Evolutionary conservation across 2,888 invertebrate species (phyloP).

Genomic region (Chirona hameri): DNA sequence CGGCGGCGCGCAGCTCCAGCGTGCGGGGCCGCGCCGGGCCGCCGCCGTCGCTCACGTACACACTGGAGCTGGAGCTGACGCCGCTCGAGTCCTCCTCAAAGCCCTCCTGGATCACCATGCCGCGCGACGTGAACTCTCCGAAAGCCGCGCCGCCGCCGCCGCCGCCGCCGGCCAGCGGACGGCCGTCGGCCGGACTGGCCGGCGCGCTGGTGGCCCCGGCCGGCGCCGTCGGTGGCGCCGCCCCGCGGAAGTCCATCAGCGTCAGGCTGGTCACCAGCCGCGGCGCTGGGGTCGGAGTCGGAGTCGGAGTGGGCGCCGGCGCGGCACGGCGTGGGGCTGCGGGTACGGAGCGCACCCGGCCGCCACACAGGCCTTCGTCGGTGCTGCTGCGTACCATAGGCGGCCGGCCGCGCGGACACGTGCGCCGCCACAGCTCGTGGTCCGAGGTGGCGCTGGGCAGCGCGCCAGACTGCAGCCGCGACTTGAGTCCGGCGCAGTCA

Average conservation of each 20-base stretch:
- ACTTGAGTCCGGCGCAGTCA: conserved; percentile 10
- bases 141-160: neutral
- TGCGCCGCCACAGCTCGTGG: conserved; percentile 9
- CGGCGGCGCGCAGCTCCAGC: neutral
- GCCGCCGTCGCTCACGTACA: conserved; percentile 24
- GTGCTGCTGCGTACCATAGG: conserved; percentile 4
- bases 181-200: conserved; percentile 22
- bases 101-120: conserved; percentile 24
- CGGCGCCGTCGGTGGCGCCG: neutral
- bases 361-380: neutral
- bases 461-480: neutral
- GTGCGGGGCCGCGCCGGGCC: conserved; percentile 8
- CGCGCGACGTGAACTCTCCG: neutral
- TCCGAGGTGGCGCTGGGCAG: neutral
- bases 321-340: neutral
- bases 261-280: conserved; percentile 3
- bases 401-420: neutral
- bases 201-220: conserved; percentile 1
- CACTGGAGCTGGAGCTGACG: conserved; percentile 24
- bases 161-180: neutral
- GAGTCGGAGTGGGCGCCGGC: neutral
- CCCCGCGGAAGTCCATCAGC: conserved; percentile 8
- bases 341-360: neutral
- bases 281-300: neutral
- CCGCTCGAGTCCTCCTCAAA: conserved; percentile 28